Percentiles rank a stretch among this genome's conserved stretches.
Conservation (phyloP, 2,113 vertebrate genomes). For the Sprattus sprattus region DNA sequence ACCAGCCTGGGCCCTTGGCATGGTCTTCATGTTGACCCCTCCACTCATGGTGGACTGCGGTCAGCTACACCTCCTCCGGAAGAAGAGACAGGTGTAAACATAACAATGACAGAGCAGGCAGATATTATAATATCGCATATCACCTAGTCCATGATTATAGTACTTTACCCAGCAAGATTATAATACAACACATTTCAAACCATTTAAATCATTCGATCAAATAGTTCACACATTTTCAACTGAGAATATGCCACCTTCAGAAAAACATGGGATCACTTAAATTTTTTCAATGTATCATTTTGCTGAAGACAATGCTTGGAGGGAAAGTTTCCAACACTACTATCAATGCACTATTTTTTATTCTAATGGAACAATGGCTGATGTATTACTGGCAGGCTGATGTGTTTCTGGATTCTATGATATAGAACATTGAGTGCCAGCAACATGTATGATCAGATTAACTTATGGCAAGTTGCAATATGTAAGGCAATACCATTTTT, state of each 20-base stretch:
- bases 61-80: conserved; percentile 32
- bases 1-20: conserved; percentile 50
- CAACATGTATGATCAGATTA: background rate
- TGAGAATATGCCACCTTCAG: too few relatives aligned
- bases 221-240: too few relatives aligned
- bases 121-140: background rate
- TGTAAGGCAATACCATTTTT: background rate
- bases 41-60: conserved; percentile 65
- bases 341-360: background rate
- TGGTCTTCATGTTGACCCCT: conserved; percentile 66
- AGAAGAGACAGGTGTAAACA: background rate
- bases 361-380: background rate
- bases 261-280: background rate
- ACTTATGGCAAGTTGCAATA: background rate
- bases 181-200: background rate
- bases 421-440: background rate
- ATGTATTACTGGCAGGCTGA: background rate
- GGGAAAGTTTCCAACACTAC: background rate
- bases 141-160: background rate
- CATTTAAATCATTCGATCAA: too few relatives aligned
- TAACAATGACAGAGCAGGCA: background rate
- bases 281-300: background rate
- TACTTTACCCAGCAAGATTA: background rate
- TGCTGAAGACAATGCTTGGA: background rate
- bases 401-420: background rate